Evolutionary conservation across 2,797 vertebrate species (phyloP).

Genomic region (Gouania willdenowi): DNA sequence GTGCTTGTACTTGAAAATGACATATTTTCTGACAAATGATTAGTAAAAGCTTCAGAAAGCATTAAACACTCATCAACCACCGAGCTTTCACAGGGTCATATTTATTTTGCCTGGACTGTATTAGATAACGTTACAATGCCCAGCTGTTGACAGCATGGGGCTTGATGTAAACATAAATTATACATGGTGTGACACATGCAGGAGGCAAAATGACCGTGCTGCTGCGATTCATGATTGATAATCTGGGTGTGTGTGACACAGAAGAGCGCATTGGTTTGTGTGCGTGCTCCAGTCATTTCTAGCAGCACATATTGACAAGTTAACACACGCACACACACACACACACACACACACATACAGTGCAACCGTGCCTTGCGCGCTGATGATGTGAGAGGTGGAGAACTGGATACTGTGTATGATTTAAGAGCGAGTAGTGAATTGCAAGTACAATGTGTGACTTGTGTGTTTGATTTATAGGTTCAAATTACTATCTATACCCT

Average conservation of each 20-base stretch:
- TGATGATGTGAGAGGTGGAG: background rate
- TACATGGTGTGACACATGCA: conserved; percentile 6
- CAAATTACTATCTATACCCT: too few species aligned
- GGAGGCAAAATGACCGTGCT: conserved; percentile 7
- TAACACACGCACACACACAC: too few species aligned
- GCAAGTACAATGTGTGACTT: background rate
- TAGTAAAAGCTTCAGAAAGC: background rate
- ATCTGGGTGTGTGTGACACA: background rate
- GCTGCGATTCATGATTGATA: conserved; percentile 23
- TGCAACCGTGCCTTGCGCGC: background rate
- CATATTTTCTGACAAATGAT: background rate
- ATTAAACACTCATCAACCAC: conserved; percentile 4
- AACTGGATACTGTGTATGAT: background rate
- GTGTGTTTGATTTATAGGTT: background rate
- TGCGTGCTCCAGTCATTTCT: conserved; percentile 8
- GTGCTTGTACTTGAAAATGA: background rate
- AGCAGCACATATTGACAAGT: background rate
- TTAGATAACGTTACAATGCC: conserved; percentile 8
- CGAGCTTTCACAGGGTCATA: conserved; percentile 3
- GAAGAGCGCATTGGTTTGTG: conserved; percentile 33
- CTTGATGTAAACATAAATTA: conserved; percentile 31
- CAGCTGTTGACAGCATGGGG: conserved; percentile 1
- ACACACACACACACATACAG: background rate
- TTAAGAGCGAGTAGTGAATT: conserved; percentile 8
- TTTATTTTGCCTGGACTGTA: conserved; percentile 10